Evolutionary conservation across 2,797 vertebrate genomes (phyloP).

Genomic region (Bryconaethiops microstoma): DNA sequence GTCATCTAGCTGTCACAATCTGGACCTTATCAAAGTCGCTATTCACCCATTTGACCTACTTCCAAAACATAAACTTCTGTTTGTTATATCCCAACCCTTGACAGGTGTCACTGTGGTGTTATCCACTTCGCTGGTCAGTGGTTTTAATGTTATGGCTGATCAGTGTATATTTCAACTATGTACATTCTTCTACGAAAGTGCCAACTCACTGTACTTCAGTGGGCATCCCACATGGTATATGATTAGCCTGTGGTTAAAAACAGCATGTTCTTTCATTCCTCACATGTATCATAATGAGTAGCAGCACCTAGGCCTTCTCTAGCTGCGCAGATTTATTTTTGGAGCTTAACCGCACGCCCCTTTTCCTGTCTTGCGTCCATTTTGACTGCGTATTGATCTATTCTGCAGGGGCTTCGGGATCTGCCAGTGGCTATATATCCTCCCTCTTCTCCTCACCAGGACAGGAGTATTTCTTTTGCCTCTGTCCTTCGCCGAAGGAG

Average conservation of each 20-base stretch:
- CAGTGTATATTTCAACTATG: too few relatives aligned
- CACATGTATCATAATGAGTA: not conserved
- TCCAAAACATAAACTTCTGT: too few relatives aligned
- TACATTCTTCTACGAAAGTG: too few relatives aligned
- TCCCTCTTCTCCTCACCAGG: slow-evolving; percentile 13
- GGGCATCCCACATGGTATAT: not conserved
- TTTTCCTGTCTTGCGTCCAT: slow-evolving; percentile 31
- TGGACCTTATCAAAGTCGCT: too few relatives aligned
- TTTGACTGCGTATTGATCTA: slow-evolving; percentile 49
- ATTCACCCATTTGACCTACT: too few relatives aligned
- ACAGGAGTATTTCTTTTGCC: slow-evolving; percentile 42
- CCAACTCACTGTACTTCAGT: not conserved
- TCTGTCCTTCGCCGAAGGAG: slow-evolving; percentile 39
- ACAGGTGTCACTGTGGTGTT: too few relatives aligned
- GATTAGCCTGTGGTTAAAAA: not conserved
- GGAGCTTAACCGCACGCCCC: slow-evolving; percentile 14
- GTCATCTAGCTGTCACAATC: too few relatives aligned
- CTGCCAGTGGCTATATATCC: slow-evolving; percentile 42
- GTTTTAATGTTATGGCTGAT: too few relatives aligned
- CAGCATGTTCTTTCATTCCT: not conserved
- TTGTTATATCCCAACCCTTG: too few relatives aligned
- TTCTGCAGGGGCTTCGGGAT: not conserved
- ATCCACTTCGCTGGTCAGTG: too few relatives aligned
- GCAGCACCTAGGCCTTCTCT: slow-evolving; percentile 9
- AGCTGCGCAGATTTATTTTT: slow-evolving; percentile 16